These are phyloP conservation scores for Odocoileus hemionus DNA, from an alignment of 2,113 vertebrate species.

Conservation along the genomic window DNA sequence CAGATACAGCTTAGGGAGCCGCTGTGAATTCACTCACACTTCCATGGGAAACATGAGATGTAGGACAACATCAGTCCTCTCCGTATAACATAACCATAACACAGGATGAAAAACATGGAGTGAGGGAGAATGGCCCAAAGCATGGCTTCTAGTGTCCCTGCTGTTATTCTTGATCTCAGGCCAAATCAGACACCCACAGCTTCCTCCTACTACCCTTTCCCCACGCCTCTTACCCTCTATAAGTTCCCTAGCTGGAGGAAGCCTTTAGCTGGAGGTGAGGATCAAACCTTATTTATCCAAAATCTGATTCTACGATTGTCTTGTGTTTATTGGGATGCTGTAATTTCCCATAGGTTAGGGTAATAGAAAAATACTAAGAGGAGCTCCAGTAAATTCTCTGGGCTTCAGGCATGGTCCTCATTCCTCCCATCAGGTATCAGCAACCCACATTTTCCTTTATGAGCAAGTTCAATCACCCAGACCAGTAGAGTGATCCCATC, in stretches of 20 bases:
- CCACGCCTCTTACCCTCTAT: neutral
- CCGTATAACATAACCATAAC: neutral
- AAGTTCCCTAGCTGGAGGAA: neutral
- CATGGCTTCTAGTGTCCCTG: neutral
- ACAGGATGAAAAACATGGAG: neutral
- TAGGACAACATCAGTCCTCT: neutral
- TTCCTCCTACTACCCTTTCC: neutral
- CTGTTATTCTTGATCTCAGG: neutral
- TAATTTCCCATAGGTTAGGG: neutral
- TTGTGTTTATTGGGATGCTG: neutral
- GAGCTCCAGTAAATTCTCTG: neutral
- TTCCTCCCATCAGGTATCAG: neutral
- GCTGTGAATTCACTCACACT: neutral
- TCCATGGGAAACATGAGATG: neutral
- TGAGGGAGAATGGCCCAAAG: neutral
- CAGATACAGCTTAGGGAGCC: no score
- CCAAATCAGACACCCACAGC: neutral
- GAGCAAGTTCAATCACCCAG: neutral
- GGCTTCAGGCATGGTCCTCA: neutral
- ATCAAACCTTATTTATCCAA: neutral
- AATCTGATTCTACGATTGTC: neutral
- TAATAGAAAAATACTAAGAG: neutral
- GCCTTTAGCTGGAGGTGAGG: neutral
- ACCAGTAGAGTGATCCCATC: neutral
- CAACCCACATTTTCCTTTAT: neutral